Conservation (phyloP, 1,140 invertebrate species). For the Panagrolaimus sp. region DNA sequence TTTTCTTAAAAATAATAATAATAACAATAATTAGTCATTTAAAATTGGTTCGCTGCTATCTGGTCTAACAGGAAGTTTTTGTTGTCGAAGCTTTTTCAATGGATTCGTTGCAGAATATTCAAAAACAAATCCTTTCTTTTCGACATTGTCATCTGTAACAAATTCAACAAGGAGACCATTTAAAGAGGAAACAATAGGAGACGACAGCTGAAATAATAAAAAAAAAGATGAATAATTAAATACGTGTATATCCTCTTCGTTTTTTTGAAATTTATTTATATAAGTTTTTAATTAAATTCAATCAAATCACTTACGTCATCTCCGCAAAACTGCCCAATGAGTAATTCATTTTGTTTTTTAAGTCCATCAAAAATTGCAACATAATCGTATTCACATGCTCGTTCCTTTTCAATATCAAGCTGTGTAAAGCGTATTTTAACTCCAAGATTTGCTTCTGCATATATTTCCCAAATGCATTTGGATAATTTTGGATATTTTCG, state of each 20-base stretch:
- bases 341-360: slow-evolving; percentile 11
- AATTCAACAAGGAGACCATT: slow-evolving; percentile 12
- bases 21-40: too few relatives aligned
- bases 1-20: too few relatives aligned
- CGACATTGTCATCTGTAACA: slow-evolving; percentile 9
- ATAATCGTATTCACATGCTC: slow-evolving; percentile 42
- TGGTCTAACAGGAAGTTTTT: too few relatives aligned
- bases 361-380: slow-evolving; percentile 34
- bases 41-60: too few relatives aligned
- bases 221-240: not conserved
- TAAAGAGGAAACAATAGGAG: not conserved
- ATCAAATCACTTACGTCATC: slow-evolving; percentile 14
- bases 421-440: slow-evolving; percentile 33
- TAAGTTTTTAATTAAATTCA: slow-evolving; percentile 11
- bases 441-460: slow-evolving; percentile 4
- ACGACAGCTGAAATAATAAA: not conserved
- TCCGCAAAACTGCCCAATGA: slow-evolving; percentile 10
- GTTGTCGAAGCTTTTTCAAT: not conserved
- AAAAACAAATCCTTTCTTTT: slow-evolving; percentile 15
- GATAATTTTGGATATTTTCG: slow-evolving; percentile 33
- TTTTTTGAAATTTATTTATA: too few relatives aligned
- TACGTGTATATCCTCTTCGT: not conserved
- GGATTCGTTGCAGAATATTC: not conserved
- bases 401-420: slow-evolving; percentile 35
- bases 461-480: slow-evolving; percentile 23